Base-by-base conservation (phyloP, 2,888 invertebrate species). In the Odontocerum albicorne region DNA sequence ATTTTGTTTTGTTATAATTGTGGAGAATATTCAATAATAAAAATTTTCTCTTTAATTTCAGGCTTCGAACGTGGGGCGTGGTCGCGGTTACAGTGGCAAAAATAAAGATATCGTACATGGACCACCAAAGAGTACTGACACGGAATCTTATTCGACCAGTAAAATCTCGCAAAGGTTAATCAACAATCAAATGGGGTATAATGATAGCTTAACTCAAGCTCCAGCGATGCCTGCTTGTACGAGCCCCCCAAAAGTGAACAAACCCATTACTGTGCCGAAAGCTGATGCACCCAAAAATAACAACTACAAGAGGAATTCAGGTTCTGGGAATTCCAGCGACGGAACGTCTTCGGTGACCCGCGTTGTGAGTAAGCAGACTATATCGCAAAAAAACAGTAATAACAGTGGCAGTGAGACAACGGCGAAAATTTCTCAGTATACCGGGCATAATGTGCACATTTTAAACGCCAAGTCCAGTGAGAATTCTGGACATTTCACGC, bases 51-150 rank as follows among this genome's bases (percentile, higher is more conserved):
- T 35, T 12, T 7, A 10, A 45, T 56, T 57, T 16, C 44, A 60
- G 60, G 52, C 55, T 20, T 54, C 57, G 10, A 50, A 57, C 13
- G 42, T 45, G 4, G 53, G 57, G n/a, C 46, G 55, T 40, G 60
- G 60, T 15, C 51, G 60, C 6, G 60, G 60, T 13, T 60, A 60
- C 42, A 46, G 55, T 16, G 55, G 57, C 8, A 52, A 52, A 21
- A 60, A 60, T 40, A 57, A 57, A 15, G 60, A 60, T 15, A 42
- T 59, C 16, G 31, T 56, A 19, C 46, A 49, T 17, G 44, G 33
- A 31, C 52, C 49, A 7, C n/a, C n/a, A n/a, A n/a, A n/a, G n/a
- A n/a, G n/a, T n/a, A n/a, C n/a, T n/a, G n/a, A n/a, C n/a, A n/a
- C n/a, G n/a, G n/a, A n/a, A n/a, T n/a, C n/a, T n/a, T n/a, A n/a